These are phyloP conservation scores for Uria aalge DNA, from an alignment of 2,113 vertebrate species.

Conservation along the genomic window DNA sequence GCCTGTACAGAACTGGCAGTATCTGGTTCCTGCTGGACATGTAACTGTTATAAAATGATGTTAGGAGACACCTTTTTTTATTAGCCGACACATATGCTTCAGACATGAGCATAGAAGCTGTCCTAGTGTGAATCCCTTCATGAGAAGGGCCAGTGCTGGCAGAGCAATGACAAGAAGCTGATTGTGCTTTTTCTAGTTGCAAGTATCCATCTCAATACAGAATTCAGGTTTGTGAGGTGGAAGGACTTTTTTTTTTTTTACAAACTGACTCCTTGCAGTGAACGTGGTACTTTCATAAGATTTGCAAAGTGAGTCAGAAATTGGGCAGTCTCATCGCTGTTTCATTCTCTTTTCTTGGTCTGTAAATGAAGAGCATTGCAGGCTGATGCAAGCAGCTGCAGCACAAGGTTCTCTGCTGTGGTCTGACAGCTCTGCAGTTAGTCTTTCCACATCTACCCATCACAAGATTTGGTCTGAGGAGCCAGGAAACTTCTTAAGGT, in stretches of 20 bases:
- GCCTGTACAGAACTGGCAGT: not conserved
- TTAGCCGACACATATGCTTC: not conserved
- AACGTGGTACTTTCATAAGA: not conserved
- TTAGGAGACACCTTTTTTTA: not conserved
- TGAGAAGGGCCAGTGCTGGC: not conserved
- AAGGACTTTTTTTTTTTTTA: not conserved
- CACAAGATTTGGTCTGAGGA: not conserved
- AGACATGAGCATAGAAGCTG: not conserved
- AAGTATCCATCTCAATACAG: not conserved
- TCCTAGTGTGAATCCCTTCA: not conserved
- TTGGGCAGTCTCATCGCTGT: not conserved
- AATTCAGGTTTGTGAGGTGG: not conserved
- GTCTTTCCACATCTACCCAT: not conserved
- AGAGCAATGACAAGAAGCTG: not conserved
- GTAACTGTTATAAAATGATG: not conserved
- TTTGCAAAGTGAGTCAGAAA: not conserved
- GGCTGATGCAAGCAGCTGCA: not conserved
- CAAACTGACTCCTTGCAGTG: not conserved
- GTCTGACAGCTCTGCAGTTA: not conserved
- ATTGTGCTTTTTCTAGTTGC: not conserved
- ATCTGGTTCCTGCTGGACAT: not conserved
- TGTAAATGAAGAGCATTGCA: not conserved
- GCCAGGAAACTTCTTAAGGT: not conserved
- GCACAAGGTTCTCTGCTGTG: not conserved
- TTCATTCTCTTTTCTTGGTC: not conserved